Evolutionary conservation across 2,888 invertebrate species (phyloP).

Genomic region (Merodon equestris): DNA sequence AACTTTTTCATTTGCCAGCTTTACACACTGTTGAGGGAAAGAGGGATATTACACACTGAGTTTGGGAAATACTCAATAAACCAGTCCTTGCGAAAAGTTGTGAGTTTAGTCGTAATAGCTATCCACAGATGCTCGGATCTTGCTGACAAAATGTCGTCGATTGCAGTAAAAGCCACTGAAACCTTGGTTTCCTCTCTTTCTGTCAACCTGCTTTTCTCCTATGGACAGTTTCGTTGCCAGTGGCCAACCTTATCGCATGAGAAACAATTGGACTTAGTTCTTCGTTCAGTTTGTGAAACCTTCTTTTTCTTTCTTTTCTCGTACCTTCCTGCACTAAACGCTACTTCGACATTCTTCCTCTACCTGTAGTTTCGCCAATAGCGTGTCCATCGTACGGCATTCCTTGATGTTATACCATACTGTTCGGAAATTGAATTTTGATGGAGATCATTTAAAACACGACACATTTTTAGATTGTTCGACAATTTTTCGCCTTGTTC

Average conservation of each 20-base stretch:
- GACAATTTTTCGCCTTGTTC: too few species aligned
- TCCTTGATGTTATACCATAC: slow-evolving; percentile 52
- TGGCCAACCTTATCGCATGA: slow-evolving; percentile 7
- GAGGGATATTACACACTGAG: too few species aligned
- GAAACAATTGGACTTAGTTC: too few species aligned
- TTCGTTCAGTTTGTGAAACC: too few species aligned
- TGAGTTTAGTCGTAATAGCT: slow-evolving; percentile 1
- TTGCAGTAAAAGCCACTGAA: slow-evolving; percentile 19
- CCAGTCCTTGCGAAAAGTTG: not conserved
- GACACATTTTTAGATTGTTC: too few species aligned
- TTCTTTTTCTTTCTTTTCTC: too few species aligned
- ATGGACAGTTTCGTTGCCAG: not conserved
- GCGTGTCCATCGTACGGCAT: too few species aligned
- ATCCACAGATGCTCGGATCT: slow-evolving; percentile 3
- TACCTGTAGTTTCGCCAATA: slow-evolving; percentile 29
- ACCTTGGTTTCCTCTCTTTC: too few species aligned
- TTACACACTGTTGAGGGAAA: not conserved
- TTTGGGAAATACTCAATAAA: not conserved
- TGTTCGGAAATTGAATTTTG: slow-evolving; percentile 57
- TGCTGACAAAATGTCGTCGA: not conserved
- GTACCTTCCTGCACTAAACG: too few species aligned
- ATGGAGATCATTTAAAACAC: too few species aligned
- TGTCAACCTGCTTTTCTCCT: not conserved
- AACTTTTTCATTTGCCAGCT: slow-evolving; percentile 25
- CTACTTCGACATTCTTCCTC: slow-evolving; percentile 33